Evolutionary conservation across 2,797 vertebrate genomes (phyloP), one percentile per base, ranked within the genome.

Genomic region (Peromyscus aztecus): DNA sequence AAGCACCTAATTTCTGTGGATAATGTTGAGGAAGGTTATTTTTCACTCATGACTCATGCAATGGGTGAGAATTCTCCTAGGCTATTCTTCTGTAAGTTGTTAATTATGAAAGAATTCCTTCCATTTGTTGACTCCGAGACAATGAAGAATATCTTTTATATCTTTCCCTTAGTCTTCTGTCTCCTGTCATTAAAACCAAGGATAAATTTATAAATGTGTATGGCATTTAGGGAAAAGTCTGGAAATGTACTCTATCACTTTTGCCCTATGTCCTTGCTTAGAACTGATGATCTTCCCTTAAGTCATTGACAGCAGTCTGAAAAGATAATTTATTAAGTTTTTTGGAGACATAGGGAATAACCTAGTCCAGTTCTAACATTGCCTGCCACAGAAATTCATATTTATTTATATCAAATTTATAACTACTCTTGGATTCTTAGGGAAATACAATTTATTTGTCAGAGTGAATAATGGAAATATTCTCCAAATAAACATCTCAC

Each of bases 401-500:
- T n/a, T n/a, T n/a, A n/a, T n/a, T n/a, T n/a, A n/a, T n/a, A n/a
- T n/a, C n/a, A n/a, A n/a, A n/a, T 90, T 14, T 86, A 29, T 57
- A 57, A 71, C 17, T 65, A 8, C 21, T 75, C 78, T 67, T 57
- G 6, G 6, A 59, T 91, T 94, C 91, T 59, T 75, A 89, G 4
- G 73, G 37, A 46, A 85, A 13, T 27, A n/a, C 2, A 63, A 5
- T 29, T 78, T 89, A 19, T 40, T 81, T 83, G 52, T 96, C 84
- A 71, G 46, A 73, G n/a, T 69, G 14, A 77, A 61, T 77, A 93
- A 40, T 46, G 85, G 49, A 83, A n/a, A 71, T 46, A 8, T 37
- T 89, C n/a, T 80, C 29, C 87, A 93, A 96, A 73, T 61, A 93
- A 96, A 83, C 23, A 87, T 1, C 5, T 92, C 59, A 80, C 0